These are phyloP conservation scores for Paramisgurnus dabryanus DNA, from an alignment of 2,113 vertebrate species.

Conservation along the genomic window DNA sequence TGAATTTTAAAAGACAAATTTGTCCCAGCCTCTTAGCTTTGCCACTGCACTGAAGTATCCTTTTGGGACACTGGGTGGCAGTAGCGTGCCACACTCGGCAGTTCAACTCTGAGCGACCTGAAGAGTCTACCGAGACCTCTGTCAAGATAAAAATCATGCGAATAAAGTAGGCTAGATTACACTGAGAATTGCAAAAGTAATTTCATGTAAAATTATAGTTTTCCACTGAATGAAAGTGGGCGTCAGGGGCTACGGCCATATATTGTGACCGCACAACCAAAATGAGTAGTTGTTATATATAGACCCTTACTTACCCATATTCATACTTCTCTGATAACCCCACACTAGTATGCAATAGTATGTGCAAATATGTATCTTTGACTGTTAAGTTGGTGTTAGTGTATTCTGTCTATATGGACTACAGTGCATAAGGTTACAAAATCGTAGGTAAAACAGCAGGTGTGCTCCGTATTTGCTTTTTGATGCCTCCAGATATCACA, in stretches of 20 bases:
- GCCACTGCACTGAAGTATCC: not conserved
- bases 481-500: not conserved
- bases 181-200: constrained; percentile 41
- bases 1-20: not conserved
- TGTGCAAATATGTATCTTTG: not conserved
- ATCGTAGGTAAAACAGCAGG: no score
- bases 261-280: not conserved
- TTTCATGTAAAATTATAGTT: constrained; percentile 38
- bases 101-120: constrained; percentile 50
- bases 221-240: constrained; percentile 17
- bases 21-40: not conserved
- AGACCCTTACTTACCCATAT: not conserved
- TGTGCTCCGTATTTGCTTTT: no score
- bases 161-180: constrained; percentile 51
- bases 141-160: constrained; percentile 68
- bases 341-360: not conserved
- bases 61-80: constrained; percentile 66
- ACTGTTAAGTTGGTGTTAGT: no score
- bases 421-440: no score
- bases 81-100: constrained; percentile 59
- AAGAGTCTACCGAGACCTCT: constrained; percentile 69
- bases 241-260: not conserved
- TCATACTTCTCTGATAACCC: not conserved
- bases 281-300: constrained; percentile 1
- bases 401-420: no score